Evolutionary conservation across 1,140 invertebrate genomes (phyloP), one percentile per base, ranked within the genome.

Genomic region (Drosophila fuyamai): DNA sequence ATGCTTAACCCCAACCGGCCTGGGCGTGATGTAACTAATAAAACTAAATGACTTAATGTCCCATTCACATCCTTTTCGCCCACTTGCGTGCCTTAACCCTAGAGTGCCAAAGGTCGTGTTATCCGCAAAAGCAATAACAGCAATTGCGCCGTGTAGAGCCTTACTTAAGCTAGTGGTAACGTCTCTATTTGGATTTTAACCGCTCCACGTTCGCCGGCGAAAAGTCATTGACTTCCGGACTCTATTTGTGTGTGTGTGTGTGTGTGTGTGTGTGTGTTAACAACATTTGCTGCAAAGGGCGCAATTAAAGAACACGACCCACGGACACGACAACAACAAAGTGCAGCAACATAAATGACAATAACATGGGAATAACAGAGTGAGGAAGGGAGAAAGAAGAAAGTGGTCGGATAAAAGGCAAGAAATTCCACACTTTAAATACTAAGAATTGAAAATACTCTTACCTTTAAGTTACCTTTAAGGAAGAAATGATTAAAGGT

Each of bases 31-130:
- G 67, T 83, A 60, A 79, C 76, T 75, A 86, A 89, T 88, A 88
- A 88, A 88, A 89, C 67, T 82, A 74, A 88, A 88, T 83, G 84
- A 83, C 83, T 89, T 88, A 89, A 88, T 88, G 65, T 62, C 65
- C 82, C 54, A 63, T 53, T 59, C 75, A 43, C 67, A 63, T 65
- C 65, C 41, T 14, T 29, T 47, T 50, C 23, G 48, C 43, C 43
- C 18, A 27, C 63, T 77, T 68, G 67, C 59, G 65, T 65, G 80
- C 73, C 72, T 51, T 79, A 40, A 48, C 54, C 59, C 40, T 12
- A 29, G 75, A 81, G 71, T 86, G 83, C 29, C 83, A 75, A 83
- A 89, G 78, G 80, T 79, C 76, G 57, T 76, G 83, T 88, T 83
- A 88, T 83, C 79, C 44, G 36, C 46, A 72, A 27, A 72, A 73